A percentile compares a stretch with the other conserved stretches of the same genome.
These are phyloP conservation scores for Melanaphis sacchari DNA, from an alignment of 1,140 invertebrate species.

Conservation along the genomic window DNA sequence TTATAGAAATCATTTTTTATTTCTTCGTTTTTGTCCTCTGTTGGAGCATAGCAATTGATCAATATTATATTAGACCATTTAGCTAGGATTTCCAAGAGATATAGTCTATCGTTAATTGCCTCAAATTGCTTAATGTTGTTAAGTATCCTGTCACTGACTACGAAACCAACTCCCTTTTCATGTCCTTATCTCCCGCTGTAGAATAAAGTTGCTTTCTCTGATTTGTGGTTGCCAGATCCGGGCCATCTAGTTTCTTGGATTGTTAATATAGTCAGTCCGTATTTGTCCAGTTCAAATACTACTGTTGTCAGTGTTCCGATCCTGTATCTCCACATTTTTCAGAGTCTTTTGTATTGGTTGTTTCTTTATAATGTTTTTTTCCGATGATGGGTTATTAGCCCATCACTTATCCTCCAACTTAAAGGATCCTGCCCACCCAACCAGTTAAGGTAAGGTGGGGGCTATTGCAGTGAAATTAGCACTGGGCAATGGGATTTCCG, in stretches of 20 bases:
- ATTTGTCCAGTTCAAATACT: slow-evolving; percentile 57
- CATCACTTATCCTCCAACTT: neutral
- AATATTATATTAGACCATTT: slow-evolving; percentile 25
- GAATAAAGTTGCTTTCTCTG: slow-evolving; percentile 12
- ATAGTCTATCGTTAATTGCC: slow-evolving; percentile 28
- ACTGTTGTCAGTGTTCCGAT: slow-evolving; percentile 38
- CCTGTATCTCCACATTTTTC: slow-evolving; percentile 18
- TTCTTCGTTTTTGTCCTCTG: neutral
- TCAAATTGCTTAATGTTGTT: slow-evolving; percentile 34
- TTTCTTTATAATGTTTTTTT: slow-evolving; percentile 42
- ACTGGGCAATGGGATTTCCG: no score
- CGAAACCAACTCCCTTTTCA: neutral
- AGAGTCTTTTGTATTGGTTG: slow-evolving; percentile 32
- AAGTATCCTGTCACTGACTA: slow-evolving; percentile 25
- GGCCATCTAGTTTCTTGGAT: slow-evolving; percentile 57
- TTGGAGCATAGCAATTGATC: slow-evolving; percentile 33
- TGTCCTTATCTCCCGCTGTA: slow-evolving; percentile 5
- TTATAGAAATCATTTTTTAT: no score
- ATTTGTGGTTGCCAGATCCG: slow-evolving; percentile 24
- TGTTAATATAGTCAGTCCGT: slow-evolving; percentile 51
- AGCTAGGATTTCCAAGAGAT: slow-evolving; percentile 47
- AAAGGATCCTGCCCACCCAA: neutral
- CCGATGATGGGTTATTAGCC: slow-evolving; percentile 13
- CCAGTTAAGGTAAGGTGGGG: slow-evolving; percentile 23
- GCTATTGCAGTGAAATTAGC: slow-evolving; percentile 7